These are phyloP conservation scores for Orchesella cincta DNA, from an alignment of 1,140 invertebrate species.

Conservation along the genomic window DNA sequence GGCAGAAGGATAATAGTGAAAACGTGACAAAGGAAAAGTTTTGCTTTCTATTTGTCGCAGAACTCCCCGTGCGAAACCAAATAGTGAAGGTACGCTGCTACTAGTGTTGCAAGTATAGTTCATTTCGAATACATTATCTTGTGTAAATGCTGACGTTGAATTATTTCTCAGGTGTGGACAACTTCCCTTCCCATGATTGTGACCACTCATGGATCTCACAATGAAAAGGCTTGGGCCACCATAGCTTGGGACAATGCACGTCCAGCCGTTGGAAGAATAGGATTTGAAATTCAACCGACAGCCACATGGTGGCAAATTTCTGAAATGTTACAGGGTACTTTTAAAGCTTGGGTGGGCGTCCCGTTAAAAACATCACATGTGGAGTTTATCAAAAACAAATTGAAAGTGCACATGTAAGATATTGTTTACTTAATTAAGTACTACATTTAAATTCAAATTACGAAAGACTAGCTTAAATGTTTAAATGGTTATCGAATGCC, in stretches of 20 bases:
- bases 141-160: too few species aligned
- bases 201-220: not conserved
- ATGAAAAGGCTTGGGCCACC: not conserved
- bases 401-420: not conserved
- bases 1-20: too few species aligned
- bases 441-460: not conserved
- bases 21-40: too few species aligned
- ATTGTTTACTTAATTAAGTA: not conserved
- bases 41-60: too few species aligned
- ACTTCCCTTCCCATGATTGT: not conserved
- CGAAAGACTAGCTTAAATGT: too few species aligned
- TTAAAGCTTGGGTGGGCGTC: not conserved
- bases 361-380: not conserved
- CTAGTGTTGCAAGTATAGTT: too few species aligned
- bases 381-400: not conserved
- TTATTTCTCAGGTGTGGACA: not conserved
- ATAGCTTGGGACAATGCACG: not conserved
- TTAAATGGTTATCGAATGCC: too few species aligned
- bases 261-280: not conserved
- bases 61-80: too few species aligned
- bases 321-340: not conserved
- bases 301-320: not conserved
- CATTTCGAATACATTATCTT: too few species aligned
- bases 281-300: not conserved
- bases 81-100: too few species aligned